Conservation (phyloP, 2,113 vertebrate species). For the Aldabrachelys gigantea region DNA sequence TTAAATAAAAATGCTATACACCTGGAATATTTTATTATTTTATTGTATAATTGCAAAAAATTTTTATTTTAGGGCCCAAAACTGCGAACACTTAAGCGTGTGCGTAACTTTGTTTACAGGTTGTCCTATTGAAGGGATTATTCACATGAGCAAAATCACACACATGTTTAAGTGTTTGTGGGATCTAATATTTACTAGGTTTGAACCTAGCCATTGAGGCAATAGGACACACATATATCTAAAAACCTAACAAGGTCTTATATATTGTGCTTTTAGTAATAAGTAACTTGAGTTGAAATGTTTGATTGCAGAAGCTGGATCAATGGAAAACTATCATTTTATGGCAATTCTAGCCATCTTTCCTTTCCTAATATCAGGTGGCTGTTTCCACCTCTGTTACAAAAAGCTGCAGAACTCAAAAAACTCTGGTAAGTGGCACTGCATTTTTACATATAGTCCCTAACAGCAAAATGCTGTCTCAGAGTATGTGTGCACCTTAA, state of each 20-base stretch:
- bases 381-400: conserved; percentile 4
- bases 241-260: neutral
- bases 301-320: neutral
- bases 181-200: neutral
- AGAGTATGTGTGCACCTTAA: neutral
- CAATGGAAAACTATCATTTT: neutral
- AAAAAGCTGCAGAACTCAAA: neutral
- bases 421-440: neutral
- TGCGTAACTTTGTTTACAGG: neutral
- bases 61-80: neutral
- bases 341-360: neutral
- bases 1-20: neutral
- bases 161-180: neutral
- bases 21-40: neutral
- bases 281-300: neutral
- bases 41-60: neutral
- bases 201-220: neutral
- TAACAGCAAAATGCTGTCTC: neutral
- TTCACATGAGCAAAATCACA: neutral
- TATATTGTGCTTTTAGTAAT: neutral
- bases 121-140: neutral
- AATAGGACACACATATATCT: neutral
- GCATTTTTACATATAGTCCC: neutral
- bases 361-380: neutral
- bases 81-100: neutral